Conservation (phyloP, 2,113 vertebrate species). For the cattle (Bos taurus) region DNA sequence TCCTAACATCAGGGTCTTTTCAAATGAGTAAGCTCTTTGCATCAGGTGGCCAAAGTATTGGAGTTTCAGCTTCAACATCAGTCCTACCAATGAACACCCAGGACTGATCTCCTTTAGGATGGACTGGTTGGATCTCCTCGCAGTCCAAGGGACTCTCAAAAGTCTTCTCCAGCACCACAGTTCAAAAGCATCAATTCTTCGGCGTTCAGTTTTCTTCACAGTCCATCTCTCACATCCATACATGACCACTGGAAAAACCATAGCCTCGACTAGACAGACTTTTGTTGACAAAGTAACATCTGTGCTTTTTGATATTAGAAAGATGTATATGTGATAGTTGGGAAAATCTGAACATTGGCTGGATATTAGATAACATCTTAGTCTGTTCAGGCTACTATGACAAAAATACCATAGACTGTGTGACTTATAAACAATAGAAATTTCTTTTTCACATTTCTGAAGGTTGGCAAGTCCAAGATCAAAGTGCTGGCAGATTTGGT, state of each 20-base stretch:
- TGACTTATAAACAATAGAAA: not conserved
- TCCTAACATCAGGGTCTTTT: not conserved
- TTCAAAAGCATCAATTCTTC: not conserved
- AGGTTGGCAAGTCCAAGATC: not conserved
- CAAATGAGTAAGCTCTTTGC: not conserved
- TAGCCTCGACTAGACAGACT: not conserved
- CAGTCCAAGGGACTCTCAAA: not conserved
- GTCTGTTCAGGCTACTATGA: not conserved
- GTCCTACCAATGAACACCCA: not conserved
- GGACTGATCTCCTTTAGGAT: not conserved
- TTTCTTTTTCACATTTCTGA: not conserved
- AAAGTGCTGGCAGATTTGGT: not conserved
- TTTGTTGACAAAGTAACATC: not conserved
- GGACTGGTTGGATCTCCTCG: not conserved
- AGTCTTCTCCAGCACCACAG: not conserved
- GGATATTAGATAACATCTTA: not conserved
- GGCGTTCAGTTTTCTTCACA: accelerated
- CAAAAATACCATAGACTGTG: not conserved
- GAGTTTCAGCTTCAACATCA: not conserved
- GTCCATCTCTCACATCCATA: not conserved
- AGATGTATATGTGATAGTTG: not conserved
- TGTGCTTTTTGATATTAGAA: not conserved
- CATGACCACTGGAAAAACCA: not conserved
- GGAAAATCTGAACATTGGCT: not conserved
- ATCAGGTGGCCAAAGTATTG: not conserved